phyloP scores from a whole-genome alignment of 1,140 invertebrate species.

The Streblospio benedicti region DNA sequence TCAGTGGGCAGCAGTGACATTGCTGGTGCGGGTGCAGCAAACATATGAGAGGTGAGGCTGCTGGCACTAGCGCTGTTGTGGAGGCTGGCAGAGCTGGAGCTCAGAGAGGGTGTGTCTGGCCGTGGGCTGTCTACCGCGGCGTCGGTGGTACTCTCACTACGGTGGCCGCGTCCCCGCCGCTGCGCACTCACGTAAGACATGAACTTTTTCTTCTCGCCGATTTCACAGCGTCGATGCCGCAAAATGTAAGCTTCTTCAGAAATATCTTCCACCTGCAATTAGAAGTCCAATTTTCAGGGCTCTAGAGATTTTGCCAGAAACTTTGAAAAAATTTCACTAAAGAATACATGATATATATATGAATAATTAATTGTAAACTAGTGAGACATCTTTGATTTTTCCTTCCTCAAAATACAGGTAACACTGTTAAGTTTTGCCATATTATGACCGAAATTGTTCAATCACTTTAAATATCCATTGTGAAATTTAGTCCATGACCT shows the following conservation, averaged over 20 bases:
- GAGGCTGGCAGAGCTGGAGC: not conserved
- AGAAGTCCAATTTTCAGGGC: constrained; percentile 11
- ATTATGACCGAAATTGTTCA: not conserved
- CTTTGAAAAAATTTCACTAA: not conserved
- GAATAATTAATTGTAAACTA: not conserved
- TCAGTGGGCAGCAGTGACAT: not conserved
- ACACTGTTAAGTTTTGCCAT: not conserved
- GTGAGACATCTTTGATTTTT: not conserved
- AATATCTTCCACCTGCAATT: constrained; percentile 62
- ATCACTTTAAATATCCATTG: too few species aligned
- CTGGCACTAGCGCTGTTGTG: not conserved
- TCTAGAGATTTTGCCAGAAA: constrained; percentile 28
- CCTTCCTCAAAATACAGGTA: not conserved
- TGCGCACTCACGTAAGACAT: constrained; percentile 53
- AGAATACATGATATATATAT: not conserved
- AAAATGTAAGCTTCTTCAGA: constrained; percentile 60
- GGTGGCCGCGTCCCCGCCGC: constrained; percentile 5
- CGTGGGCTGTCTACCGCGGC: constrained; percentile 42
- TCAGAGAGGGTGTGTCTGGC: constrained; percentile 21
- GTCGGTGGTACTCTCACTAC: constrained; percentile 37
- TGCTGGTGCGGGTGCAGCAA: not conserved
- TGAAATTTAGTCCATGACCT: too few species aligned
- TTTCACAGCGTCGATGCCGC: constrained; percentile 67
- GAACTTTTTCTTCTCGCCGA: constrained; percentile 69
- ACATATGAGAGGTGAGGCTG: not conserved